Percentiles rank a stretch among this genome's conserved stretches.
These are phyloP conservation scores for Cerceris rybyensis DNA, from an alignment of 2,888 invertebrate genomes.

Conservation along the genomic window DNA sequence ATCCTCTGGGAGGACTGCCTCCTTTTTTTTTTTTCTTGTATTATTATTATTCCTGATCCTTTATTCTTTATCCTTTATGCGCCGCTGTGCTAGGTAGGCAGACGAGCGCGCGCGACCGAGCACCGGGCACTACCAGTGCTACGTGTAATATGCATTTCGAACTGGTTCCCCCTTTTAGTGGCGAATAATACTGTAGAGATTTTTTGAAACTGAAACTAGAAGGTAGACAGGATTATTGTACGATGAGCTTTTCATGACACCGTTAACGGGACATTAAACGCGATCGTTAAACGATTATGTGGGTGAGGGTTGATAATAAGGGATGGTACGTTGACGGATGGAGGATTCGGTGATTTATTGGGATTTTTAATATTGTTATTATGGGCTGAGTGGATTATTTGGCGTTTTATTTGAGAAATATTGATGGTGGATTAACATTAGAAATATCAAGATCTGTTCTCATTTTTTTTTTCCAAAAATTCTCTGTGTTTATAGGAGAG, in stretches of 20 bases:
- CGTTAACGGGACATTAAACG: neutral
- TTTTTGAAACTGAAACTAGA: conserved; percentile 27
- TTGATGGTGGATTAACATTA: no score
- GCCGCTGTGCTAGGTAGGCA: conserved; percentile 63
- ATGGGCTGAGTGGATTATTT: no score
- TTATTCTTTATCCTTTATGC: conserved; percentile 75
- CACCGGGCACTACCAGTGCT: conserved; percentile 50
- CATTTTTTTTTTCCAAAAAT: no score
- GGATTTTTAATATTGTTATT: no score
- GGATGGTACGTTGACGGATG: no score
- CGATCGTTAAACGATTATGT: neutral
- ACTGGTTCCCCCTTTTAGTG: conserved; percentile 71
- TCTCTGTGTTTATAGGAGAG: no score
- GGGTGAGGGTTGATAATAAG: no score
- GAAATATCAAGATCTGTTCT: no score
- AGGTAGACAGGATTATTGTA: neutral
- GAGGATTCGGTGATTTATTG: no score
- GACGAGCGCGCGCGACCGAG: conserved; percentile 42
- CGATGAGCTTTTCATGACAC: neutral
- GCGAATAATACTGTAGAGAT: conserved; percentile 16
- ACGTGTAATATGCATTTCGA: conserved; percentile 66
- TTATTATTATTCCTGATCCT: conserved; percentile 71
- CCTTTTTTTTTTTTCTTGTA: conserved; percentile 35
- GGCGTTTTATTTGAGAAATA: no score
- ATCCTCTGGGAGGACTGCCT: conserved; percentile 62